These are phyloP conservation scores for Rhynchonycteris naso DNA, from an alignment of 2,797 vertebrate species.

Conservation along the genomic window DNA sequence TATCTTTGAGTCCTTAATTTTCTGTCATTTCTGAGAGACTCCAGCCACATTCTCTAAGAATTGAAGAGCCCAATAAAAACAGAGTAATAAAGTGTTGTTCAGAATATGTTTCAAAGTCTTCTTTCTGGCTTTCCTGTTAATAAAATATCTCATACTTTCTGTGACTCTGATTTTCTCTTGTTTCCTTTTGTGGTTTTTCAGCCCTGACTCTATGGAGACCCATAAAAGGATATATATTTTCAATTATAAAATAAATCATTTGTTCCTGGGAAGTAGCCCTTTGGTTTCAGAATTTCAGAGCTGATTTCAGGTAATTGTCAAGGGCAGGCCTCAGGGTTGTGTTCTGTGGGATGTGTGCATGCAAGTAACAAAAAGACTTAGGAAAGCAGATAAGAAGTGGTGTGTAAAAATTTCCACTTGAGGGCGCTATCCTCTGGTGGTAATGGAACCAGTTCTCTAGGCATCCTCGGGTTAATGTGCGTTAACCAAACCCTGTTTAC, in stretches of 20 bases:
- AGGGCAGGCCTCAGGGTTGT: neutral
- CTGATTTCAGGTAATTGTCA: constrained; percentile 20
- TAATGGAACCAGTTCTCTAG: neutral
- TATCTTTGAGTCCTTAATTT: constrained; percentile 34
- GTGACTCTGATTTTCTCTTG: constrained; percentile 36
- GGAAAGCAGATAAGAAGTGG: neutral
- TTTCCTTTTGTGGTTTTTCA: constrained; percentile 62
- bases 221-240: constrained; percentile 65
- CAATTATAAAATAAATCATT: constrained; percentile 24
- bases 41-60: constrained; percentile 27
- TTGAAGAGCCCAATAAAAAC: neutral
- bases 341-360: fast-evolving
- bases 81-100: neutral
- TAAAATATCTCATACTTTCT: constrained; percentile 41
- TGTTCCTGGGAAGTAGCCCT: constrained; percentile 33
- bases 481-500: neutral
- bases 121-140: constrained; percentile 29
- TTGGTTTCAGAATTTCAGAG: constrained; percentile 12
- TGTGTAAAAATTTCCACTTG: constrained; percentile 3
- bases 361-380: neutral
- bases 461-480: neutral
- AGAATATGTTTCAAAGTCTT: constrained; percentile 17
- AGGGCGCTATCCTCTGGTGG: neutral
- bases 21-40: neutral
- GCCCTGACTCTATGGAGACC: constrained; percentile 37